Evolutionary conservation across 1,140 invertebrate species (phyloP).

Genomic region (Drosophila sechellia): DNA sequence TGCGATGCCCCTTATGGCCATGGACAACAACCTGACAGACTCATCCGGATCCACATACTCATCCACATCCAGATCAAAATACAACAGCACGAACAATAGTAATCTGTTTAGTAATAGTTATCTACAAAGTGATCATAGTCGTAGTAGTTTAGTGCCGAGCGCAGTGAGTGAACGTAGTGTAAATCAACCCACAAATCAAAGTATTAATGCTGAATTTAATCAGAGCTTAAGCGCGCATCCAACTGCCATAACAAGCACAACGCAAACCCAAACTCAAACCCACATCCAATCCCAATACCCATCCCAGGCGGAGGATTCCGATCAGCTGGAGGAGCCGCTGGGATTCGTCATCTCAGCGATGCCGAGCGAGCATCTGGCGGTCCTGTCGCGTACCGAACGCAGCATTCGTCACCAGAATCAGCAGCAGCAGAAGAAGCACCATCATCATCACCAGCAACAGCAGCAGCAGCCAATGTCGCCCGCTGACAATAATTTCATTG

Average conservation of each 20-base stretch:
- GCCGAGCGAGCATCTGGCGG: constrained; percentile 55
- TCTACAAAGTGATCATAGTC: constrained; percentile 78
- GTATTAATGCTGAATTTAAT: constrained; percentile 81
- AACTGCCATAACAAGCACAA: constrained; percentile 59
- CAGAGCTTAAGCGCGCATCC: constrained; percentile 62
- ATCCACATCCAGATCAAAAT: background rate
- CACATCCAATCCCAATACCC: background rate
- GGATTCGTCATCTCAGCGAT: constrained; percentile 65
- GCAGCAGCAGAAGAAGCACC: constrained; percentile 37
- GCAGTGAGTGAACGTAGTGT: constrained; percentile 63
- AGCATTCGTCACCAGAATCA: constrained; percentile 68
- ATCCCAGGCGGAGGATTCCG: constrained; percentile 22
- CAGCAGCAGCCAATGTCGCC: constrained; percentile 39
- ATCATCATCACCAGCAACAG: constrained; percentile 47
- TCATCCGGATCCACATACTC: constrained; percentile 20
- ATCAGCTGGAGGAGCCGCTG: constrained; percentile 39
- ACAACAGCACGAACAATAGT: constrained; percentile 33
- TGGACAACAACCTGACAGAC: constrained; percentile 27
- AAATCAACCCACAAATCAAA: constrained; percentile 74
- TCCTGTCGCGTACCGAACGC: constrained; percentile 81
- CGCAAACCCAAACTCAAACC: constrained; percentile 17
- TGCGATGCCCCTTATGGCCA: constrained; percentile 68
- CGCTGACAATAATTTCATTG: constrained; percentile 71
- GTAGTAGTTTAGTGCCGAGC: constrained; percentile 64
- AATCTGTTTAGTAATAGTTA: constrained; percentile 62